Conservation (phyloP, 1,140 invertebrate genomes). For the Cephus cinctus region DNA sequence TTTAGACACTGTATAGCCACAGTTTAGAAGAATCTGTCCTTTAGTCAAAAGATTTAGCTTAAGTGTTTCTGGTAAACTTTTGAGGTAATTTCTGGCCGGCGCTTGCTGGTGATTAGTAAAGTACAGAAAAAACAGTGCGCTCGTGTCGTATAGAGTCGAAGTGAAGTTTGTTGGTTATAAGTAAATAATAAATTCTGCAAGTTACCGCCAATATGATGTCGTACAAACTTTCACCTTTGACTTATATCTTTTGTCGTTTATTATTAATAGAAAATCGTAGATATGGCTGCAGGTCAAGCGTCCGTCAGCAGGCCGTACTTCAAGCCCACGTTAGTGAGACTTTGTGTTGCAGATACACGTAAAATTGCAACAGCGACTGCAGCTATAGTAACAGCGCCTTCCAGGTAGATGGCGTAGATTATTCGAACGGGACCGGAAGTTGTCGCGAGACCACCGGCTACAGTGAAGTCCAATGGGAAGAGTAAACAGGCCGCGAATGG, state of each 20-base stretch:
- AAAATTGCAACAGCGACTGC: conserved; percentile 61
- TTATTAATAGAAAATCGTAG: too few species aligned
- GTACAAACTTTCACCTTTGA: conserved; percentile 1
- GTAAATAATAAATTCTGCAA: conserved; percentile 9
- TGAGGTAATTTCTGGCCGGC: too few species aligned
- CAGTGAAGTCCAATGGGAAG: conserved; percentile 70
- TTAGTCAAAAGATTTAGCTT: too few species aligned
- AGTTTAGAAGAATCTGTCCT: too few species aligned
- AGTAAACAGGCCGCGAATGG: conserved; percentile 59
- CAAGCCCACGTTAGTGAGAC: conserved; percentile 58
- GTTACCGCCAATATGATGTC: conserved; percentile 1
- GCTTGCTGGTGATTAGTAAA: too few species aligned
- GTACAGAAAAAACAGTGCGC: too few species aligned
- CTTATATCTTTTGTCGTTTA: too few species aligned
- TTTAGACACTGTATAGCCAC: too few species aligned
- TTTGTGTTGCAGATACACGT: conserved; percentile 58
- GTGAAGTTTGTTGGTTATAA: conserved; percentile 1
- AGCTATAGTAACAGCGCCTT: conserved; percentile 65
- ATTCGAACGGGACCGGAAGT: conserved; percentile 61
- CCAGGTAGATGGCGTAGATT: conserved; percentile 67
- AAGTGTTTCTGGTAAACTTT: too few species aligned
- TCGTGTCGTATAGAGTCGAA: too few species aligned
- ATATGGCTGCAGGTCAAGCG: conserved; percentile 42
- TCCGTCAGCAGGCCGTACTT: conserved; percentile 58
- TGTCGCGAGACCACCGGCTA: conserved; percentile 64